Evolutionary conservation across 2,113 vertebrate genomes (phyloP).

Genomic region (Austrofundulus limnaeus): DNA sequence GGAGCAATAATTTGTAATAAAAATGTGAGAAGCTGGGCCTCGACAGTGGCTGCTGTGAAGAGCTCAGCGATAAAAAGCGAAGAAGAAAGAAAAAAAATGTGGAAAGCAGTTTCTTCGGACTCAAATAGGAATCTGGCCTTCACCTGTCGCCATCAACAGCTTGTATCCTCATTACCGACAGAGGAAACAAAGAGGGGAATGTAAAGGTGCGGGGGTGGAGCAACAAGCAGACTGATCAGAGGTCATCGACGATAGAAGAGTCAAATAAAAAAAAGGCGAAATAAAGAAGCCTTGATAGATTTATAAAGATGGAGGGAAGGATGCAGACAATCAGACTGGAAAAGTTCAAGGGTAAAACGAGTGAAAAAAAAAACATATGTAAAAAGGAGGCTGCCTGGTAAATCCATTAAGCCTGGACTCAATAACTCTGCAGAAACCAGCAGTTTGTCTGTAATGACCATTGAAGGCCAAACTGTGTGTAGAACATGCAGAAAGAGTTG

Average conservation of each 20-base stretch:
- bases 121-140: constrained; percentile 30
- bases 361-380: constrained; percentile 38
- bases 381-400: constrained; percentile 47
- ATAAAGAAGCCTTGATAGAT: not conserved
- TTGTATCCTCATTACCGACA: constrained; percentile 20
- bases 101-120: constrained; percentile 4
- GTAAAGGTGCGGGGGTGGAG: constrained; percentile 8
- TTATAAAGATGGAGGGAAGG: not conserved
- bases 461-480: constrained; percentile 32
- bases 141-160: constrained; percentile 33
- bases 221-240: not conserved
- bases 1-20: constrained; percentile 13
- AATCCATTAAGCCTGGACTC: constrained; percentile 69
- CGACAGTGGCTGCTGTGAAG: not conserved
- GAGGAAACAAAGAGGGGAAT: constrained; percentile 12
- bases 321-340: constrained; percentile 14
- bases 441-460: constrained; percentile 57
- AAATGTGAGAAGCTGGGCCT: constrained; percentile 22
- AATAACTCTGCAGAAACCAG: constrained; percentile 75
- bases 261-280: not conserved
- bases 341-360: constrained; percentile 46
- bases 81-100: not conserved
- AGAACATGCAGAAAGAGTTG: constrained; percentile 17
- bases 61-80: constrained; percentile 13
- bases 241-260: constrained; percentile 5